phyloP scores from a whole-genome alignment of 2,888 invertebrate species.

The Chironomus riparius region DNA sequence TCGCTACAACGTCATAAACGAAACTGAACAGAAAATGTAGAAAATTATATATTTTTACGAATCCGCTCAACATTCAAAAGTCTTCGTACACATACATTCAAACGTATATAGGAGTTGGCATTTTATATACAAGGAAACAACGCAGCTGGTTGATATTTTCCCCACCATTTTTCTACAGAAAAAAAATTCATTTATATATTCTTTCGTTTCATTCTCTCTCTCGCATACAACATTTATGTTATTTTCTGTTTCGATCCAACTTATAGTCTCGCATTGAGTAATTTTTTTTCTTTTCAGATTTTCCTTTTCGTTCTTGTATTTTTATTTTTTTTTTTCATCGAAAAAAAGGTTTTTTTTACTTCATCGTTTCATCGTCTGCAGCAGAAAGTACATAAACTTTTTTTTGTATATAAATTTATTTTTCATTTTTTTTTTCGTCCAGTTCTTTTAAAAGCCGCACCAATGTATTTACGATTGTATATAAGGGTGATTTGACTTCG shows the following conservation, averaged over 20 bases:
- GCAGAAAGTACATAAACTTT: background rate
- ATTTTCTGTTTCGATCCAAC: slow-evolving; percentile 23
- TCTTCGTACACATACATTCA: background rate
- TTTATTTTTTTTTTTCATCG: background rate
- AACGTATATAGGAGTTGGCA: background rate
- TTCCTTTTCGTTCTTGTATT: background rate
- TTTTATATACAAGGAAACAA: slow-evolving; percentile 16
- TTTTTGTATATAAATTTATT: background rate
- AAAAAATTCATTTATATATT: background rate
- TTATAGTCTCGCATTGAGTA: background rate
- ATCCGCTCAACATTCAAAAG: background rate
- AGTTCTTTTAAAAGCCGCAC: background rate
- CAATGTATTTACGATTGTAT: background rate
- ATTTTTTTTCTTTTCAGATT: background rate
- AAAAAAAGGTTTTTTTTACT: background rate
- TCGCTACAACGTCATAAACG: slow-evolving; percentile 21
- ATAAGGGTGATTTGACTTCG: slow-evolving; percentile 3
- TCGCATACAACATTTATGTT: background rate
- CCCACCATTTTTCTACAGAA: slow-evolving; percentile 14
- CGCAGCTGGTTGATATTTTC: slow-evolving; percentile 21
- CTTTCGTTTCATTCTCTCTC: slow-evolving; percentile 3
- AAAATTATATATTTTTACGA: background rate
- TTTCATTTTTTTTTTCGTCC: background rate
- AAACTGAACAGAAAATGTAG: slow-evolving; percentile 14
- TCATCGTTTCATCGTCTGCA: background rate